A percentile compares a stretch with the other conserved stretches of the same genome.
phyloP scores from a whole-genome alignment of 1,140 invertebrate genomes.

The Drosophila pruinosa region DNA sequence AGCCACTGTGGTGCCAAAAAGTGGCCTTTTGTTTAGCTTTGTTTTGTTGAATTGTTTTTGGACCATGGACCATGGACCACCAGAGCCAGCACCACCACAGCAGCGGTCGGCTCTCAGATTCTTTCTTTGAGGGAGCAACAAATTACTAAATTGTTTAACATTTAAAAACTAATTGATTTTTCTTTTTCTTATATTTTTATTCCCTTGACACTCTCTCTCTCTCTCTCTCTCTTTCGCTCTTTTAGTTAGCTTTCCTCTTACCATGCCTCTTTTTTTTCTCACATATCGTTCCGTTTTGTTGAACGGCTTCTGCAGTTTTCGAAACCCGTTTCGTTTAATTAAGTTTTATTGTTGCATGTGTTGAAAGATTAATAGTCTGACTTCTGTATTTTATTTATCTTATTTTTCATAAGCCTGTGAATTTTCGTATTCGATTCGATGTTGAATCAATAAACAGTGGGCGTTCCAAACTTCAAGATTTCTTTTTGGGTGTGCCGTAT shows the following conservation, averaged over 20 bases:
- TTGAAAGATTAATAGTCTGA: constrained; percentile 78
- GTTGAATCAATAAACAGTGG: constrained; percentile 63
- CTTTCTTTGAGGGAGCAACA: constrained; percentile 62
- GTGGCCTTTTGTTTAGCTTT: constrained; percentile 44
- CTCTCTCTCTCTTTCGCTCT: background rate
- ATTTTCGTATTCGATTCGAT: constrained; percentile 49
- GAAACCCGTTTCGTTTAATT: constrained; percentile 61
- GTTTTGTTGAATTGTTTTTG: constrained; percentile 46
- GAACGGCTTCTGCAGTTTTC: constrained; percentile 42
- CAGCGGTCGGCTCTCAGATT: constrained; percentile 1
- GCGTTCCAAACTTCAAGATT: constrained; percentile 45
- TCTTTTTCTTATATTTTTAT: constrained; percentile 32
- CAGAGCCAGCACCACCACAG: constrained; percentile 5
- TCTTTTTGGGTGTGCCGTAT: constrained; percentile 53
- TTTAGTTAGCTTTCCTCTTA: background rate
- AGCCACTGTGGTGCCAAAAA: constrained; percentile 63
- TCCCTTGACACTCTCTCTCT: background rate
- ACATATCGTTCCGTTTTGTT: constrained; percentile 23
- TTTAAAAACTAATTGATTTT: constrained; percentile 82
- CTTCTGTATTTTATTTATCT: constrained; percentile 70
- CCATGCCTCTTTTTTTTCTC: constrained; percentile 18
- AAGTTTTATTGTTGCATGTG: constrained; percentile 76
- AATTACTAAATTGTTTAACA: constrained; percentile 82
- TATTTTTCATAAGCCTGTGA: constrained; percentile 62
- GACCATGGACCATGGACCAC: no score